Conservation (phyloP, 2,888 invertebrate genomes). For the Baccha elongata region DNA sequence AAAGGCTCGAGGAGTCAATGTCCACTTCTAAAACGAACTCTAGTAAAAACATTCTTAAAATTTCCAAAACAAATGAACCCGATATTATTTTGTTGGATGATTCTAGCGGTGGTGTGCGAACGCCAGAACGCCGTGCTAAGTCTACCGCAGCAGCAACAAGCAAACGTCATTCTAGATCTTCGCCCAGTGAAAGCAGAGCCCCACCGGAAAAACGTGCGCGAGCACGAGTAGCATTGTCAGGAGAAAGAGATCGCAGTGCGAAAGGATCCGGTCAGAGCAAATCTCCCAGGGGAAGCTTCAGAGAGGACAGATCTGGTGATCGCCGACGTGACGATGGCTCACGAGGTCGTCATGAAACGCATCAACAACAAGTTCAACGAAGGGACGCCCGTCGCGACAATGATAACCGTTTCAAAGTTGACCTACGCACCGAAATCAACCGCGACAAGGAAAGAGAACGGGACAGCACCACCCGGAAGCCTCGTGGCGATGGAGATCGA, state of each 20-base stretch:
- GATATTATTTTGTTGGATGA: conserved; percentile 87
- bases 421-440: conserved; percentile 82
- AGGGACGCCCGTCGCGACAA: conserved; percentile 81
- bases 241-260: conserved; percentile 58
- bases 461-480: conserved; percentile 78
- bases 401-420: conserved; percentile 81
- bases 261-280: conserved; percentile 74
- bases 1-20: conserved; percentile 63
- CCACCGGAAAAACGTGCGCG: conserved; percentile 60
- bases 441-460: conserved; percentile 83
- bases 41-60: conserved; percentile 82
- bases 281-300: conserved; percentile 61
- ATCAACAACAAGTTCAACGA: conserved; percentile 34
- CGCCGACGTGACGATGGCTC: conserved; percentile 75
- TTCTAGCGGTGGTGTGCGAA: conserved; percentile 85
- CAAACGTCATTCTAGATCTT: conserved; percentile 63
- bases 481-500: conserved; percentile 39
- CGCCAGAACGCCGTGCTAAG: conserved; percentile 77
- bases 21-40: conserved; percentile 76
- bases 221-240: conserved; percentile 3
- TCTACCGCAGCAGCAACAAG: conserved; percentile 55
- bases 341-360: conserved; percentile 55
- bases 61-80: conserved; percentile 81
- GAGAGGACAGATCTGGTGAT: conserved; percentile 54
- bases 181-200: conserved; percentile 45